These are phyloP conservation scores for Urechis unicinctus DNA, from an alignment of 2,888 invertebrate genomes.

Conservation along the genomic window DNA sequence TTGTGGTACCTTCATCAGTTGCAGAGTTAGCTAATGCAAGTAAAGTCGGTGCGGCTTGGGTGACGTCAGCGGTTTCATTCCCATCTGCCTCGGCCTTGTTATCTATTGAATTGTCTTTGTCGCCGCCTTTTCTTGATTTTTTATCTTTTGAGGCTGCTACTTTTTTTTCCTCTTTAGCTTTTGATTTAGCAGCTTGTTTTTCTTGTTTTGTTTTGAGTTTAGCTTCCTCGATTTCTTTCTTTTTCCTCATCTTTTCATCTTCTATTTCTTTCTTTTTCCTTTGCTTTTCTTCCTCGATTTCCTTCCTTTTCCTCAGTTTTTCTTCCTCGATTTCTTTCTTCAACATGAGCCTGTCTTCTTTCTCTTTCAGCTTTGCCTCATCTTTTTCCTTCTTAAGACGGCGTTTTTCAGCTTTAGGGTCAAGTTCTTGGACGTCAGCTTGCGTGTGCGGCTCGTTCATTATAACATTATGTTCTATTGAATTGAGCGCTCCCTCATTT, in stretches of 20 bases:
- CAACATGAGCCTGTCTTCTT: neutral
- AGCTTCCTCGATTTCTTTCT: neutral
- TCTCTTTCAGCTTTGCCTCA: neutral
- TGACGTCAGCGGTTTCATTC: too few species aligned
- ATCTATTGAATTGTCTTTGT: neutral
- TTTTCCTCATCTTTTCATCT: neutral
- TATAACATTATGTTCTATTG: too few species aligned
- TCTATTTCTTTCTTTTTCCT: conserved; percentile 1
- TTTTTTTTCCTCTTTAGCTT: neutral
- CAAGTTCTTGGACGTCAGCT: too few species aligned
- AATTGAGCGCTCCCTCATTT: too few species aligned
- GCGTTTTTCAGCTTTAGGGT: too few species aligned
- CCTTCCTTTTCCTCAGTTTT: conserved; percentile 1
- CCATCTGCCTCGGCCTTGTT: neutral
- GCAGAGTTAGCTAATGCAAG: too few species aligned
- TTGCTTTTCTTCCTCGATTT: neutral
- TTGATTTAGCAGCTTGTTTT: neutral
- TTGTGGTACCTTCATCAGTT: too few species aligned
- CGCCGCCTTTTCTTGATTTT: neutral
- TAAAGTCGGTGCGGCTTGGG: too few species aligned
- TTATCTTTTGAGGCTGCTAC: neutral
- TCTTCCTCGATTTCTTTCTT: neutral
- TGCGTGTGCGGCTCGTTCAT: too few species aligned
- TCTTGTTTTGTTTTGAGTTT: neutral
- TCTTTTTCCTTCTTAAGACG: too few species aligned